Evolutionary conservation across 2,797 vertebrate species (phyloP).

Genomic region (Helicolenus hilgendorfi): DNA sequence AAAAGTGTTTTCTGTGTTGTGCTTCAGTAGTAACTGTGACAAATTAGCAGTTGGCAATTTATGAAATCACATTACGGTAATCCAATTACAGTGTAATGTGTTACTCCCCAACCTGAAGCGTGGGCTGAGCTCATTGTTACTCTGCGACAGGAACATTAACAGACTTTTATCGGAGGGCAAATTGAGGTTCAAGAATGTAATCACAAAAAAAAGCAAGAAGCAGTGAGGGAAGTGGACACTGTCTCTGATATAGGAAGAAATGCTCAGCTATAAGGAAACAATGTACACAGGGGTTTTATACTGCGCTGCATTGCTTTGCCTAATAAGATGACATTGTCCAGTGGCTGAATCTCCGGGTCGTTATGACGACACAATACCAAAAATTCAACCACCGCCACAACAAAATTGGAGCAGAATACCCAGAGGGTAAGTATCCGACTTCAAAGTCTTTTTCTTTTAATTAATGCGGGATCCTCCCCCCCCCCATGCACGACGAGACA

Average conservation of each 20-base stretch:
- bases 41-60: conserved; percentile 20
- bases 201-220: background rate
- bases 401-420: conserved; percentile 48
- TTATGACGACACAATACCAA: conserved; percentile 35
- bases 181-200: conserved; percentile 7
- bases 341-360: conserved; percentile 18
- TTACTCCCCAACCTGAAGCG: background rate
- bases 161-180: conserved; percentile 6
- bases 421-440: conserved; percentile 61
- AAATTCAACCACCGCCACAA: conserved; percentile 38
- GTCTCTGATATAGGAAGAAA: background rate
- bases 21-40: conserved; percentile 8
- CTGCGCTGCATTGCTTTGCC: background rate
- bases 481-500: conserved; percentile 7
- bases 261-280: background rate
- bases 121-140: background rate
- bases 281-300: background rate
- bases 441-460: conserved; percentile 77
- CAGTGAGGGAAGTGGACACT: background rate
- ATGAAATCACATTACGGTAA: background rate
- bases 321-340: conserved; percentile 36
- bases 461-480: conserved; percentile 61
- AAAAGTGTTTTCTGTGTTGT: background rate
- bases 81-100: conserved; percentile 19
- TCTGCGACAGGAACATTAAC: background rate